Percentiles rank a stretch among this genome's conserved stretches.
Evolutionary conservation across 1,140 invertebrate genomes (phyloP).

Genomic region (Pomacea maculata): DNA sequence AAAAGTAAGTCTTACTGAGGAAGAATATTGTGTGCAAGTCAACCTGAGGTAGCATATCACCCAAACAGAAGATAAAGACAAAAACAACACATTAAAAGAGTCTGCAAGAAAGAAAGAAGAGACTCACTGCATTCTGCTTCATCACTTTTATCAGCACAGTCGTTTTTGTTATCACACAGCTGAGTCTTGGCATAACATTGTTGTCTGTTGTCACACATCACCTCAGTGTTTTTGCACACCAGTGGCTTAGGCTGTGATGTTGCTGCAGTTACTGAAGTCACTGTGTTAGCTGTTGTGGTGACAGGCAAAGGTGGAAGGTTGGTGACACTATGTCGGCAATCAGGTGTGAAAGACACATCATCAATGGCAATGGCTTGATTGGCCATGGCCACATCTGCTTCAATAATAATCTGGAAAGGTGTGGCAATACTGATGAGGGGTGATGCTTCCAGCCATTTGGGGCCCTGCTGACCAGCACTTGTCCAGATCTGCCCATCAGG

Average conservation of each 20-base stretch:
- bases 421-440: constrained; percentile 31
- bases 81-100: neutral
- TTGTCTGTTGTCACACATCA: constrained; percentile 37
- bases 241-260: constrained; percentile 24
- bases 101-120: neutral
- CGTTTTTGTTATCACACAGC: constrained; percentile 76
- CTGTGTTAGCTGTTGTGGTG: constrained; percentile 18
- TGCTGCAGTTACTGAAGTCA: constrained; percentile 23
- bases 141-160: constrained; percentile 59
- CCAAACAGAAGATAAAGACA: neutral
- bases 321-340: constrained; percentile 32
- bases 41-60: no score
- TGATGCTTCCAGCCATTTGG: constrained; percentile 44
- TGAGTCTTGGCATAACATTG: constrained; percentile 42
- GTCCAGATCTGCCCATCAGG: constrained; percentile 41
- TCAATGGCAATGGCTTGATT: constrained; percentile 62
- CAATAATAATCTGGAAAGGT: constrained; percentile 55
- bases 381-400: constrained; percentile 45
- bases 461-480: constrained; percentile 42
- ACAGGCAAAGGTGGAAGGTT: constrained; percentile 30
- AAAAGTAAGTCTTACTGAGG: no score
- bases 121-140: constrained; percentile 53
- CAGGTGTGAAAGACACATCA: constrained; percentile 59
- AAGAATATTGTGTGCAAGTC: no score
- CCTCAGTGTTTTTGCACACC: constrained; percentile 27